These are phyloP conservation scores for Reticulitermes speratus DNA, from an alignment of 1,140 invertebrate genomes.

Conservation along the genomic window DNA sequence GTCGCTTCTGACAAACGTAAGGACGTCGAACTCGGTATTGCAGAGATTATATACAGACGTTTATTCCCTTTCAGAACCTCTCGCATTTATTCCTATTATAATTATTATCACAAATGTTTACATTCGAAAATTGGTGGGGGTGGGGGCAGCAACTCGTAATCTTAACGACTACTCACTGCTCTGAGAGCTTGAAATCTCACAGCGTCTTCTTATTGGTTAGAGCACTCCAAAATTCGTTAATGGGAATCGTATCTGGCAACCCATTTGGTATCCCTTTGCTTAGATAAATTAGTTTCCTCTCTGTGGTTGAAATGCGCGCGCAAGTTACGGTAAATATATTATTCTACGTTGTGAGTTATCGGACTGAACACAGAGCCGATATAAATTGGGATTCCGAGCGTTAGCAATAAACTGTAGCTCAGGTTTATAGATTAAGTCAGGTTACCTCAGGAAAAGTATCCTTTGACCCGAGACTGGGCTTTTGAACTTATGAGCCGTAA, in stretches of 20 bases:
- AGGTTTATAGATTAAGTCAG: background rate
- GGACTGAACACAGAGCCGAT: background rate
- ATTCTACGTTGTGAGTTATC: background rate
- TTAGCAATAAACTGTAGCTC: background rate
- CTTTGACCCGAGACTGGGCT: background rate
- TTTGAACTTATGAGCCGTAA: background rate
- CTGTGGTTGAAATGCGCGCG: background rate
- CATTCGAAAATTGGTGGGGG: too few relatives aligned
- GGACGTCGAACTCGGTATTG: too few relatives aligned
- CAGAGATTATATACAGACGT: too few relatives aligned
- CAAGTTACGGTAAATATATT: background rate
- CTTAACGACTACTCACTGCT: too few relatives aligned
- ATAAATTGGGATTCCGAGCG: background rate
- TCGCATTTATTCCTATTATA: too few relatives aligned
- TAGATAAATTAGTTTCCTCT: background rate
- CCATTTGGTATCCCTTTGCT: background rate
- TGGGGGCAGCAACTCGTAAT: too few relatives aligned
- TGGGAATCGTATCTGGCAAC: background rate
- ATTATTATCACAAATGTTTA: too few relatives aligned
- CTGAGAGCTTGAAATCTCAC: too few relatives aligned
- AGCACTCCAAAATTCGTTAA: background rate
- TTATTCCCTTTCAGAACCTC: too few relatives aligned
- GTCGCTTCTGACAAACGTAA: too few relatives aligned
- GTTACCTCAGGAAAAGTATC: background rate
- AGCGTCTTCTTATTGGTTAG: too few relatives aligned